These are phyloP conservation scores for Athalia cordata DNA, from an alignment of 2,888 invertebrate genomes.

Conservation along the genomic window DNA sequence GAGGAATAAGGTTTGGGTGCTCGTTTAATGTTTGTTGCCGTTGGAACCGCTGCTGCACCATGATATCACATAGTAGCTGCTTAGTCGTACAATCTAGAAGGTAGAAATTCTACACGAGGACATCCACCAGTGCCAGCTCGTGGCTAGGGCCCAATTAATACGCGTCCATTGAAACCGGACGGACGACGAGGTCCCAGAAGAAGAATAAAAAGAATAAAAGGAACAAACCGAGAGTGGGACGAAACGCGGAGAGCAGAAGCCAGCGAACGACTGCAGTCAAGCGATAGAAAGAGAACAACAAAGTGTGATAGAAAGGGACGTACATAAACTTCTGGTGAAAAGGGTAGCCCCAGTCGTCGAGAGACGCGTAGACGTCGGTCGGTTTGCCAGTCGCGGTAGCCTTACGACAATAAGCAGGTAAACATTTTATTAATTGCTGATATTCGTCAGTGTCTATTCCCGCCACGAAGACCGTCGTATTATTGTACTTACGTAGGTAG, in stretches of 20 bases:
- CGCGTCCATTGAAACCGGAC: conserved; percentile 64
- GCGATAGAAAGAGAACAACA: conserved; percentile 28
- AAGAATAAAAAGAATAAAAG: conserved; percentile 58
- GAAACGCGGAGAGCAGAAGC: background rate
- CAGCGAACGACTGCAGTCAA: background rate
- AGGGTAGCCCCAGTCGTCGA: conserved; percentile 59
- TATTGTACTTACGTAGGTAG: too few species aligned
- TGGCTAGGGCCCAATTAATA: conserved; percentile 70
- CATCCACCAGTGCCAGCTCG: conserved; percentile 70
- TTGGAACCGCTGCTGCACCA: too few species aligned
- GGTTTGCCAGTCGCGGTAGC: conserved; percentile 64
- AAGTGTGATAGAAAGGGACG: conserved; percentile 38
- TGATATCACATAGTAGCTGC: background rate
- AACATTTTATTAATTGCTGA: conserved; percentile 71
- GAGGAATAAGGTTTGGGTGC: conserved; percentile 24
- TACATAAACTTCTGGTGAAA: conserved; percentile 57
- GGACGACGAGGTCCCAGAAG: conserved; percentile 9
- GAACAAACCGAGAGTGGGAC: conserved; percentile 43
- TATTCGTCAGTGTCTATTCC: conserved; percentile 69
- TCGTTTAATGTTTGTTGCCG: conserved; percentile 1
- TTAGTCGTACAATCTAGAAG: conserved; percentile 63
- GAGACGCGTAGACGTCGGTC: conserved; percentile 38
- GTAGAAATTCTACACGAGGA: conserved; percentile 72
- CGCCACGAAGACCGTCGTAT: conserved; percentile 59
- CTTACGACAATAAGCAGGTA: conserved; percentile 70